Base-by-base conservation (phyloP, 2,888 invertebrate species). In the Perizoma affinitatum region DNA sequence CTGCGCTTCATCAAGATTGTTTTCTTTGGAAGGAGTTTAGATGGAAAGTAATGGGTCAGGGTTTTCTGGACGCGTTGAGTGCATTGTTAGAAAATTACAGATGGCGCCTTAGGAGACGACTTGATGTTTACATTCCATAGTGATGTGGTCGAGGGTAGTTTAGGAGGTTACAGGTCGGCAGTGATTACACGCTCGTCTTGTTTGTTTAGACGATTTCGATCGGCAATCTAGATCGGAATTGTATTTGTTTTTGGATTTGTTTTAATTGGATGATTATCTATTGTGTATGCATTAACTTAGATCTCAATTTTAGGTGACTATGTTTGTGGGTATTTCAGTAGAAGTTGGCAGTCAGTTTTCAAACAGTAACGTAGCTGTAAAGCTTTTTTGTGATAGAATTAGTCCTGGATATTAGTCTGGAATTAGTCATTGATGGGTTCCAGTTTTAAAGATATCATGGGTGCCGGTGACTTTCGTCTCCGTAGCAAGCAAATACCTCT, bases 41-140 rank as follows among this genome's bases (percentile, higher is more conserved):
- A 56, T 57, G 48, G 45, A 64, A 61, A 60, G 49, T 35, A 59
- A 4, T 10, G 56, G 85, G 58, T 83, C 85, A 65, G 59, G 46
- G 52, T 75, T 69, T 62, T 67, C 56, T 89, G 83, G 90, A 82
- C 82, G 74, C 72, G 76, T 86, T 82, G 80, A 73, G 75, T 81
- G 83, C 80, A 89, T 89, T 87, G 90, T 86, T 87, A 82, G 88
- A 85, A 90, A 90, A 92, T 92, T 91, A 91, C 84, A 90, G 91
- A 90, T 90, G 92, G 92, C 92, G 91, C 92, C 90, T 87, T 69
- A 79, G 86, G 86, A 90, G 88, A 89, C 88, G 86, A 84, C 72
- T 75, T 75, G 86, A 80, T 91, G 91, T 92, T 92, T 92, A 90
- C 91, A 91, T 91, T 91, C 90, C 88, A 74, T 73, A 72, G 71